Conservation (phyloP, 2,113 vertebrate species). For the Hemiprocne comata region DNA sequence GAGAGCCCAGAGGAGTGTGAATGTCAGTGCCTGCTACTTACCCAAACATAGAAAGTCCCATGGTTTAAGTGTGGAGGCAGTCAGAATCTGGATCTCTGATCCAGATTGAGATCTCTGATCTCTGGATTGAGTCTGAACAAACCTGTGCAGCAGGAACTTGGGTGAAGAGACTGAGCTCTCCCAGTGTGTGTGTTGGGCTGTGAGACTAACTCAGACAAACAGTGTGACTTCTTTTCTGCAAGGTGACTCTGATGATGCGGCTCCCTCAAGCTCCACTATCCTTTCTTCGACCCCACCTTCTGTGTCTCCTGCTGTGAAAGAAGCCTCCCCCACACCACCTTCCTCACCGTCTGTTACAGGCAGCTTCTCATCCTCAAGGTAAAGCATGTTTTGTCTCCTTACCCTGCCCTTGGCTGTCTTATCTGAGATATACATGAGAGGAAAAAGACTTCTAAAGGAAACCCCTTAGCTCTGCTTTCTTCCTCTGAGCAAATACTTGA, state of each 20-base stretch:
- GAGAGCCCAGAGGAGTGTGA: background rate
- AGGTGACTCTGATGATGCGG: slow-evolving; percentile 97
- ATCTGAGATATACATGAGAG: background rate
- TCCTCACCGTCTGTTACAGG: slow-evolving; percentile 93
- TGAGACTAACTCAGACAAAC: background rate
- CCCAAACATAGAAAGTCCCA: rapidly evolving
- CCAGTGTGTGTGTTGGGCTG: background rate
- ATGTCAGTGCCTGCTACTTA: background rate
- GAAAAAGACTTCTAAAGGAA: background rate
- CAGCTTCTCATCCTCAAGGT: slow-evolving; percentile 88
- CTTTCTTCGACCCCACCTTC: slow-evolving; percentile 93
- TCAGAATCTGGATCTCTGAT: too few relatives aligned
- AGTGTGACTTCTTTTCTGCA: slow-evolving; percentile 25
- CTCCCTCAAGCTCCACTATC: slow-evolving; percentile 82
- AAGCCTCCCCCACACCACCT: slow-evolving; percentile 92
- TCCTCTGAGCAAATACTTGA: background rate
- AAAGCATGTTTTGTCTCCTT: slow-evolving; percentile 28
- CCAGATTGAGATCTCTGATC: background rate
- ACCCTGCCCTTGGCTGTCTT: background rate
- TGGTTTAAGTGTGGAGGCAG: background rate
- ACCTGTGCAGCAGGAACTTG: background rate
- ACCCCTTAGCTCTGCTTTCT: background rate
- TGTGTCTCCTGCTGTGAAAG: slow-evolving; percentile 89
- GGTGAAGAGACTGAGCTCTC: background rate
- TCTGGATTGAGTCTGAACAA: background rate